Percentiles rank a stretch among this genome's conserved stretches.
phyloP scores from a whole-genome alignment of 2,888 invertebrate genomes.

The Melipona bicolor region DNA sequence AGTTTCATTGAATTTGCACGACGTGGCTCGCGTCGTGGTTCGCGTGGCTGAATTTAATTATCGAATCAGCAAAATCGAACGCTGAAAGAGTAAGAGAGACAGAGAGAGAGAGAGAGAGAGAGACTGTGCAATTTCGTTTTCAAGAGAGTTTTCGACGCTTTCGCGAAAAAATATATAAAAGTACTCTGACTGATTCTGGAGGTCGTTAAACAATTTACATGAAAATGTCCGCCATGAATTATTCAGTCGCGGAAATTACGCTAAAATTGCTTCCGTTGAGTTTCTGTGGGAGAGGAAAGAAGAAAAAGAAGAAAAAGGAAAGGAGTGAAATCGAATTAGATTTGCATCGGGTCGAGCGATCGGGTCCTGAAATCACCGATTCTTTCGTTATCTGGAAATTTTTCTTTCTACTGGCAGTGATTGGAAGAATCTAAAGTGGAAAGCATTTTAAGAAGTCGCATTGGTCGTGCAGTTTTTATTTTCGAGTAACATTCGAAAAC shows the following conservation, averaged over 20 bases:
- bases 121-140: conserved; percentile 1
- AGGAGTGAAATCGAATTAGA: conserved; percentile 21
- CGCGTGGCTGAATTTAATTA: conserved; percentile 46
- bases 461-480: too few relatives aligned
- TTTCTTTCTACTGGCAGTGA: background rate
- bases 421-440: background rate
- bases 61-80: conserved; percentile 18
- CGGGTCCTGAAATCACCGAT: conserved; percentile 5
- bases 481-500: too few relatives aligned
- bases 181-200: conserved; percentile 35
- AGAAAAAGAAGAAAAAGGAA: background rate
- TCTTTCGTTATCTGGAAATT: background rate
- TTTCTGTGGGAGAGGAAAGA: background rate
- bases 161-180: conserved; percentile 35
- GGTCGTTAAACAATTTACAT: conserved; percentile 65
- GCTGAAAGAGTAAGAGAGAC: background rate
- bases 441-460: background rate
- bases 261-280: conserved; percentile 50
- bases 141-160: conserved; percentile 37
- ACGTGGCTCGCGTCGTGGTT: conserved; percentile 35
- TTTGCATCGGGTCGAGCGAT: conserved; percentile 11
- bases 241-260: conserved; percentile 59
- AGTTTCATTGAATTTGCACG: conserved; percentile 40
- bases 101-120: background rate
- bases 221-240: conserved; percentile 61